Conservation (phyloP, 2,113 vertebrate species). For the Microtus richardsoni region DNA sequence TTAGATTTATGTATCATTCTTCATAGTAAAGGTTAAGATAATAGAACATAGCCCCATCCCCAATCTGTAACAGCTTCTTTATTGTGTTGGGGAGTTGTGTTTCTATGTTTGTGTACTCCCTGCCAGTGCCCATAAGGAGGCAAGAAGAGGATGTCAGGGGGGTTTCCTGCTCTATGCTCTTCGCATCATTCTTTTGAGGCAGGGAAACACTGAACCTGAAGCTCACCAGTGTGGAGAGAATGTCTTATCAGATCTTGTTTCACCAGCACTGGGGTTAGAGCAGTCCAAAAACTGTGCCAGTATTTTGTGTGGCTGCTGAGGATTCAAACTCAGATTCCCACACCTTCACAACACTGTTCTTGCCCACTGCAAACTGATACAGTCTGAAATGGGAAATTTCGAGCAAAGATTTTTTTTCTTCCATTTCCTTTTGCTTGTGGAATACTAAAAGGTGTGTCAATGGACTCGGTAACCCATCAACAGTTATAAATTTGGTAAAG, state of each 20-base stretch:
- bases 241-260: no score
- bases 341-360: no score
- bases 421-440: not conserved
- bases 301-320: not conserved
- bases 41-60: not conserved
- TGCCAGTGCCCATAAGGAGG: not conserved
- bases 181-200: not conserved
- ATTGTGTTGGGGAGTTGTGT: not conserved
- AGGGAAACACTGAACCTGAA: not conserved
- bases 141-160: not conserved
- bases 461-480: not conserved
- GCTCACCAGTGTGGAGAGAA: no score
- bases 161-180: not conserved
- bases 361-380: not conserved
- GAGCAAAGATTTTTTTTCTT: not conserved
- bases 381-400: not conserved
- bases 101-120: not conserved
- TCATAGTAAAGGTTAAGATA: not conserved
- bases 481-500: conserved; percentile 2
- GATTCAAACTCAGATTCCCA: not conserved
- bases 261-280: not conserved
- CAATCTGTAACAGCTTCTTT: no score
- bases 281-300: fast-evolving
- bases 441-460: not conserved
- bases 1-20: not conserved